Percentiles rank a stretch among this genome's conserved stretches.
phyloP scores from a whole-genome alignment of 2,113 vertebrate species.

The Ahaetulla prasina region DNA sequence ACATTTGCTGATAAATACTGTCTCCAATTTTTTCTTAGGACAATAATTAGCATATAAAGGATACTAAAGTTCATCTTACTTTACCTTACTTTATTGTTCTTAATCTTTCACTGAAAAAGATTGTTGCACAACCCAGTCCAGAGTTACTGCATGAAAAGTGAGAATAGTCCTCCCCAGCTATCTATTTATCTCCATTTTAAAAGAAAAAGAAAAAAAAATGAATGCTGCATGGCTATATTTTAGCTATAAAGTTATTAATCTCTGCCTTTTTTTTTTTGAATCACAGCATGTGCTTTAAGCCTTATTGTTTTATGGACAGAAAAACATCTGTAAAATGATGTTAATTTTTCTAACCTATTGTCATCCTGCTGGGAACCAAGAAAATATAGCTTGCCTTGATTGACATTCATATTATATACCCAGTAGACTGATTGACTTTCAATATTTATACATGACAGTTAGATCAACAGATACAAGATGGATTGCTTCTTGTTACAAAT shows the following conservation, averaged over 20 bases:
- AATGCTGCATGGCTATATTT: background rate
- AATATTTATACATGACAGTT: background rate
- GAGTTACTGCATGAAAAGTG: background rate
- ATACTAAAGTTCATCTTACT: background rate
- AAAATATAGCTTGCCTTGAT: background rate
- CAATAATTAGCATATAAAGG: background rate
- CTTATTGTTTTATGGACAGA: accelerated
- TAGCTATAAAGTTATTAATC: background rate
- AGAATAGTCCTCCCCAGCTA: background rate
- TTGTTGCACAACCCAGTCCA: background rate
- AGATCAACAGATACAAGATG: background rate
- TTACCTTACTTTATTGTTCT: background rate
- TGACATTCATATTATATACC: background rate
- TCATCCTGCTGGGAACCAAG: background rate
- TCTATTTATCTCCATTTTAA: background rate
- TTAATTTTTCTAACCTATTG: background rate
- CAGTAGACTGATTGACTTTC: background rate
- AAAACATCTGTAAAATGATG: background rate
- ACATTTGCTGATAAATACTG: background rate
- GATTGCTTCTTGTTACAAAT: slow-evolving; percentile 19
- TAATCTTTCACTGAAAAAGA: background rate
- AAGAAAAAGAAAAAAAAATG: background rate
- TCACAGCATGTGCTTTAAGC: background rate
- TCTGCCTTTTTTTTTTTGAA: accelerated
- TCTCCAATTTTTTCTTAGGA: background rate